Percentiles rank a stretch among this genome's conserved stretches.
phyloP scores from a whole-genome alignment of 1,140 invertebrate genomes.

The Papilio polyxenes region DNA sequence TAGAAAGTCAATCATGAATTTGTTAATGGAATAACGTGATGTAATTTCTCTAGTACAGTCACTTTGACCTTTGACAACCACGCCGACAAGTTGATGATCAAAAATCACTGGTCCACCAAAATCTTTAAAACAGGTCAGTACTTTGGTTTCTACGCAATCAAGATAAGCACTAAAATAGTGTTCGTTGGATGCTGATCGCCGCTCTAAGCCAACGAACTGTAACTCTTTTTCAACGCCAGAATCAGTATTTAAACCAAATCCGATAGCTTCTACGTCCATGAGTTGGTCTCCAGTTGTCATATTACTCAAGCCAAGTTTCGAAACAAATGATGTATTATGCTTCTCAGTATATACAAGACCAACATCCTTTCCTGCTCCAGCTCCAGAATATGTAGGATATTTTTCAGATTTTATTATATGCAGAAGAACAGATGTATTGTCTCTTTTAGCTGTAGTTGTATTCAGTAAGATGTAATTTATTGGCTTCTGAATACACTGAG shows the following conservation, averaged over 20 bases:
- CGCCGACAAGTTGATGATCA: conserved; percentile 65
- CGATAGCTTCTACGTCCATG: conserved; percentile 60
- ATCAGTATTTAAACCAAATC: conserved; percentile 70
- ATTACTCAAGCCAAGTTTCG: conserved; percentile 67
- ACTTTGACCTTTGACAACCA: conserved; percentile 59
- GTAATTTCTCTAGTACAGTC: conserved; percentile 67
- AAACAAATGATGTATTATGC: conserved; percentile 60
- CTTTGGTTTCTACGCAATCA: conserved; percentile 71
- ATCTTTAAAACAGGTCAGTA: conserved; percentile 69
- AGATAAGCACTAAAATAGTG: conserved; percentile 58
- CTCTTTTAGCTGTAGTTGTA: conserved; percentile 62
- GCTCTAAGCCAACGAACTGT: conserved; percentile 67
- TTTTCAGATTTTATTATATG: conserved; percentile 66
- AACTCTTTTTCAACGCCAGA: conserved; percentile 58
- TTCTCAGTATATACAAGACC: conserved; percentile 69
- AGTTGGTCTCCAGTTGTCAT: conserved; percentile 50
- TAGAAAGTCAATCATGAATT: conserved; percentile 60
- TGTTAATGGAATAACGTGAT: conserved; percentile 61
- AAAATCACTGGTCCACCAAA: conserved; percentile 66
- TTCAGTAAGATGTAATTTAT: conserved; percentile 63
- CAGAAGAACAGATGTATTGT: conserved; percentile 53
- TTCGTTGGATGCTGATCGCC: conserved; percentile 41
- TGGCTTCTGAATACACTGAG: conserved; percentile 57
- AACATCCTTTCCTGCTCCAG: conserved; percentile 59
- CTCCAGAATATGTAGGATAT: conserved; percentile 64